phyloP scores from a whole-genome alignment of 1,140 invertebrate species.

The Dendrolimus kikuchii region DNA sequence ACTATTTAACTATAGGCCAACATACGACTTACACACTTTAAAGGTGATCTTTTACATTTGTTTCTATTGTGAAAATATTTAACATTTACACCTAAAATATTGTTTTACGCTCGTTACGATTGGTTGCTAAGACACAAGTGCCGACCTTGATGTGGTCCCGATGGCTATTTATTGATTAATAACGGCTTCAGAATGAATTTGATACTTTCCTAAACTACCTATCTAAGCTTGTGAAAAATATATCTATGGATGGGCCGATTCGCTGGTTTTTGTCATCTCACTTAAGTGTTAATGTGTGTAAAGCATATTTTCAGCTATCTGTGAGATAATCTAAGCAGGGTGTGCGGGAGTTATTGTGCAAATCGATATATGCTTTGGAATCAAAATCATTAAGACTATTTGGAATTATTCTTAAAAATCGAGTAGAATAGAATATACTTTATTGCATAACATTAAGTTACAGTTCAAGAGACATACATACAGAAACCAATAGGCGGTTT shows the following conservation, averaged over 20 bases:
- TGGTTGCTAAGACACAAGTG: constrained; percentile 9
- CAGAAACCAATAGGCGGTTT: too few species aligned
- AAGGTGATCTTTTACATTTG: constrained; percentile 8
- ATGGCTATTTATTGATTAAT: constrained; percentile 10
- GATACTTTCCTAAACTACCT: constrained; percentile 41
- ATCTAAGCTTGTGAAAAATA: constrained; percentile 48
- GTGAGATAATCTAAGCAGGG: background rate
- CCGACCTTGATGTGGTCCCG: constrained; percentile 18
- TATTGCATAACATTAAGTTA: too few species aligned
- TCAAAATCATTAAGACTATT: too few species aligned
- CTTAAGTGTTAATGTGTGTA: constrained; percentile 10
- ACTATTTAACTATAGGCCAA: constrained; percentile 9
- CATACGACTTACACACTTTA: background rate
- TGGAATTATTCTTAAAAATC: too few species aligned
- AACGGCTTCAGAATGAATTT: constrained; percentile 19
- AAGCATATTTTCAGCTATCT: constrained; percentile 18
- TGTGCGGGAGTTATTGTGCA: too few species aligned
- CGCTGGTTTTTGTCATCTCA: constrained; percentile 16
- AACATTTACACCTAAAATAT: constrained; percentile 27
- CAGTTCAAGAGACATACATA: too few species aligned
- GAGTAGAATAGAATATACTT: too few species aligned
- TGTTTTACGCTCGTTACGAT: constrained; percentile 10
- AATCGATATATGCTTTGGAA: too few species aligned
- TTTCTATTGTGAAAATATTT: constrained; percentile 28
- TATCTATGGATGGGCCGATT: constrained; percentile 31